Evolutionary conservation across 2,888 invertebrate genomes (phyloP).

Genomic region (Plutella xylostella): DNA sequence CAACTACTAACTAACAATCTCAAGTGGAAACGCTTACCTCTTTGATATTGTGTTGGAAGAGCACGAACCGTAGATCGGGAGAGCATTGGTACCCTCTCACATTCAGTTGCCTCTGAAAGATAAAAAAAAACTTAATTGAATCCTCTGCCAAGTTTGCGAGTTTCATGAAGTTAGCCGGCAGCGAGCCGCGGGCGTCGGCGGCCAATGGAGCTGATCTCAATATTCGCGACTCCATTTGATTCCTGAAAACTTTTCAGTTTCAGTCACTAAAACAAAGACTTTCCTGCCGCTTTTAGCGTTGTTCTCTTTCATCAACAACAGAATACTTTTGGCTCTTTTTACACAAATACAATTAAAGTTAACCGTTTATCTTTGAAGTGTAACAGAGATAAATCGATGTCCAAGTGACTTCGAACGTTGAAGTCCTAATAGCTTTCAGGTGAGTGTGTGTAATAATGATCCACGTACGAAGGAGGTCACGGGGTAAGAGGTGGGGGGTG

Average conservation of each 20-base stretch:
- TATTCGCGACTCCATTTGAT: constrained; percentile 15
- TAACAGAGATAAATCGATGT: too few relatives aligned
- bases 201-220: constrained; percentile 15
- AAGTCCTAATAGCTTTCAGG: background rate
- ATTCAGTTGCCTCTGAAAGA: constrained; percentile 84
- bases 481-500: background rate
- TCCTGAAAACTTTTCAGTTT: constrained; percentile 13
- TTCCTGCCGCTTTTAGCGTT: background rate
- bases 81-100: constrained; percentile 90
- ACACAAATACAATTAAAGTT: too few relatives aligned
- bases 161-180: background rate
- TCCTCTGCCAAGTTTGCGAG: background rate
- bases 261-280: background rate
- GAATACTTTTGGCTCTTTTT: too few relatives aligned
- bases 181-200: background rate
- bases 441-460: background rate
- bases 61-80: constrained; percentile 85
- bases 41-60: constrained; percentile 91
- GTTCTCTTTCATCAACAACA: too few relatives aligned
- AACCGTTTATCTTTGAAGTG: too few relatives aligned
- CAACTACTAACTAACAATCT: background rate
- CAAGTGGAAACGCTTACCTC: constrained; percentile 67
- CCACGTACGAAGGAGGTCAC: too few relatives aligned
- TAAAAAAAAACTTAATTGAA: constrained; percentile 22
- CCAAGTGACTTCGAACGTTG: background rate